Evolutionary conservation across 2,113 vertebrate genomes (phyloP), one percentile per base, ranked within the genome.

Genomic region (Poicephalus meyeri): DNA sequence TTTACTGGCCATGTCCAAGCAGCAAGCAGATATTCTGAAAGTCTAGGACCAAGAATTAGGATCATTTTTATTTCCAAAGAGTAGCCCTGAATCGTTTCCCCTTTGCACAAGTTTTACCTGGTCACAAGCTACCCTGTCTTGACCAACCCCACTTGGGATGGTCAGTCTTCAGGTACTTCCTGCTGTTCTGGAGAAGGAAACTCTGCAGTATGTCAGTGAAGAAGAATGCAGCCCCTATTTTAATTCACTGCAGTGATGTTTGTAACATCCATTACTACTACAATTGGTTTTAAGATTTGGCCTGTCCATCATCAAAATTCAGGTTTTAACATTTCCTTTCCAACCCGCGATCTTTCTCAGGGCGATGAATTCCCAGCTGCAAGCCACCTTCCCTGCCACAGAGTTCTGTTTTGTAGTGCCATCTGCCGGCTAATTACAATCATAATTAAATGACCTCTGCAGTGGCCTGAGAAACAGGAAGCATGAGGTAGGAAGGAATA

Each of bases 381-480:
- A 16, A 50, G 16, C 58, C 21, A 31, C 1, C 31, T 5, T 16
- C 39, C 35, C 63, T 13, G 39, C 24, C 26, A 2, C 35, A 55
- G 58, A 56, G 52, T 29, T 39, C 80, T 87, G 74, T 44, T 94
- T 47, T 16, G 41, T 11, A 66, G 85, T 85, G 92, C 94, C 95
- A 91, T 42, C 95, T 95, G 42, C 90, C 71, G 93, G 93, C 42
- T 89, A 55, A 84, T 81, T 73, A 79, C 42, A 58, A 56, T 46
- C 3, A 10, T 23, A 29, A 56, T 66, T 55, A 71, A 64, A 13
- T 26, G 29, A 44, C 29, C 33, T 19, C 42, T 18, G 49, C 8
- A 7, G 41, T 6, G 28, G 44, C 63, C 50, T 66, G 39, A 20
- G 21, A 21, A 76, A 56, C 28, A 16, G 58, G 35, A 69, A 53